A percentile compares a stretch with the other conserved stretches of the same genome.
Conservation (phyloP, 2,797 vertebrate genomes). For the Pseudocheirus occidentalis region DNA sequence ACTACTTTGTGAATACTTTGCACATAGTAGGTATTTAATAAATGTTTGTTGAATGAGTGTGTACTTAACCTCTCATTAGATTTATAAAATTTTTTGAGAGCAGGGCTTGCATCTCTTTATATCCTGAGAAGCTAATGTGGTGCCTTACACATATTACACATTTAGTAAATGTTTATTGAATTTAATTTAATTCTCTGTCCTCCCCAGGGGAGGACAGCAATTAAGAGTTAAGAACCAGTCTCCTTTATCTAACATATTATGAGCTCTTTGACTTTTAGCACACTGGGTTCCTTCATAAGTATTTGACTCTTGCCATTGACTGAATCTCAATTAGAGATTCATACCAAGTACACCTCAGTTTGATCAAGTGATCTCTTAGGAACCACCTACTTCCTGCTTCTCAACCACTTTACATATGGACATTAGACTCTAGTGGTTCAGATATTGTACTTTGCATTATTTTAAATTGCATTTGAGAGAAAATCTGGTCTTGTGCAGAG, state of each 20-base stretch:
- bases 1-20: background rate
- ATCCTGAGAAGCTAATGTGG: background rate
- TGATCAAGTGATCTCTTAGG: background rate
- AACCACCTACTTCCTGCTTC: background rate
- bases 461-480: background rate
- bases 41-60: too few species aligned
- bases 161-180: background rate
- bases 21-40: too few species aligned
- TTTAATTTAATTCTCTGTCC: background rate
- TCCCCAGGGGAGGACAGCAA: background rate
- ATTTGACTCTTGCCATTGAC: background rate
- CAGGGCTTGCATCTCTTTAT: background rate
- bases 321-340: background rate
- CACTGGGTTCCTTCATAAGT: background rate
- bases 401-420: background rate
- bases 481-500: background rate
- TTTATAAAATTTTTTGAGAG: too few species aligned
- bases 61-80: too few species aligned
- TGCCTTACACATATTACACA: background rate
- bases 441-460: background rate
- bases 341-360: background rate
- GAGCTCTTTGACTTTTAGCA: background rate
- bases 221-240: background rate
- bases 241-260: background rate
- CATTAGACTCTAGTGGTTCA: background rate